Evolutionary conservation across 1,140 invertebrate species (phyloP).

Genomic region (Trichomalopsis sarcophagae): DNA sequence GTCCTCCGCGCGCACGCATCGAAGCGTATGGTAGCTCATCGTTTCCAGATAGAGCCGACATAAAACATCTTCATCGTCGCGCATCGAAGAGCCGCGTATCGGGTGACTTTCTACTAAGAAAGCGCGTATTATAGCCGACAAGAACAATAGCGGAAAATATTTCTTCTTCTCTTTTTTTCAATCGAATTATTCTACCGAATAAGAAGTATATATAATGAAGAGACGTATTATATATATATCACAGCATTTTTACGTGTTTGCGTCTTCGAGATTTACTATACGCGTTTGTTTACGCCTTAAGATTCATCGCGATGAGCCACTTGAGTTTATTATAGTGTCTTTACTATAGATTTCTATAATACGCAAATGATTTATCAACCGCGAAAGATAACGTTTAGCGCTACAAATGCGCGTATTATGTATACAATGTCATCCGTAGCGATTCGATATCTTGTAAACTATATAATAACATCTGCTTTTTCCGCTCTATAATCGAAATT

Average conservation of each 20-base stretch:
- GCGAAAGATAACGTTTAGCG: conserved; percentile 15
- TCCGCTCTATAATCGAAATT: not conserved
- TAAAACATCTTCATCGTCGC: conserved; percentile 53
- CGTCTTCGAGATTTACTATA: not conserved
- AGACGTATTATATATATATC: not conserved
- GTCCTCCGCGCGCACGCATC: conserved; percentile 36
- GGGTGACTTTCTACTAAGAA: conserved; percentile 31
- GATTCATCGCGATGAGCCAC: not conserved
- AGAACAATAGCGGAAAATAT: not conserved
- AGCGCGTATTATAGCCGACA: not conserved
- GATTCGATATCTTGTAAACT: conserved; percentile 26
- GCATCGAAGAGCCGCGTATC: conserved; percentile 36
- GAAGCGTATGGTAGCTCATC: conserved; percentile 43
- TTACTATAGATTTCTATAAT: not conserved
- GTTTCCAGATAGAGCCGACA: conserved; percentile 33
- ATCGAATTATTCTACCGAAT: not conserved
- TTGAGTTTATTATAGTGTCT: conserved; percentile 9
- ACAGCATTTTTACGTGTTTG: not conserved
- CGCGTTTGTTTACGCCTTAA: not conserved
- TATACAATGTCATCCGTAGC: conserved; percentile 18
- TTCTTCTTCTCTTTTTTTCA: not conserved
- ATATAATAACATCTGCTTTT: not conserved
- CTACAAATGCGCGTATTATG: conserved; percentile 32
- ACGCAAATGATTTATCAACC: conserved; percentile 18
- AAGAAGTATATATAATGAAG: not conserved